Evolutionary conservation across 2,113 vertebrate genomes (phyloP).

Genomic region (Nerophis ophidion): DNA sequence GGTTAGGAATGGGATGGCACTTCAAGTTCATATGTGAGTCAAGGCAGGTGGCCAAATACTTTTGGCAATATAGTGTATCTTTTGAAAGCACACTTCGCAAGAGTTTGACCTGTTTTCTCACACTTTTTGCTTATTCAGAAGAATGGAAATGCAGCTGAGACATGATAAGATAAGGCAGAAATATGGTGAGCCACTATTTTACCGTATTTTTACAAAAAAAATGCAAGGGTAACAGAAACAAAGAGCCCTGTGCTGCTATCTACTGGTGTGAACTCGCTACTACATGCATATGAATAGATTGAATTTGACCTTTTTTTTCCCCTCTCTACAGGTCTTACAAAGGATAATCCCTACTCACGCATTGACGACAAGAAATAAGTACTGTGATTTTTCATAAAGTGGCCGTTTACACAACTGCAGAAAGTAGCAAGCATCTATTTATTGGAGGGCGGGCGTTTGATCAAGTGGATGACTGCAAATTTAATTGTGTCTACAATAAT

Average conservation of each 20-base stretch:
- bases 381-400: background rate
- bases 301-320: slow-evolving; percentile 18
- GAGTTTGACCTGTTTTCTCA: slow-evolving; percentile 9
- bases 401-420: background rate
- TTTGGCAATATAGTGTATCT: no score
- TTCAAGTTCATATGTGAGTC: no score
- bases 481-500: background rate
- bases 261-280: slow-evolving; percentile 23
- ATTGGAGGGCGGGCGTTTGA: no score
- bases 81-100: background rate
- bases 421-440: background rate
- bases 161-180: slow-evolving; percentile 93
- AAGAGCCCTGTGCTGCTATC: slow-evolving; percentile 23
- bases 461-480: no score
- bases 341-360: slow-evolving; percentile 59
- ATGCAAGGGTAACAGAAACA: background rate
- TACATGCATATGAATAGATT: background rate
- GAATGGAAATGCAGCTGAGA: slow-evolving; percentile 85
- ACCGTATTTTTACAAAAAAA: background rate
- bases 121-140: slow-evolving; percentile 63
- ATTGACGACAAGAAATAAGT: slow-evolving; percentile 53
- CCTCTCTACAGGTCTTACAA: slow-evolving; percentile 47
- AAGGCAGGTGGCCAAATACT: no score
- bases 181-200: slow-evolving; percentile 77
- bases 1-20: no score